These are phyloP conservation scores for Drosophila punjabiensis DNA, from an alignment of 1,140 invertebrate species.

Conservation along the genomic window DNA sequence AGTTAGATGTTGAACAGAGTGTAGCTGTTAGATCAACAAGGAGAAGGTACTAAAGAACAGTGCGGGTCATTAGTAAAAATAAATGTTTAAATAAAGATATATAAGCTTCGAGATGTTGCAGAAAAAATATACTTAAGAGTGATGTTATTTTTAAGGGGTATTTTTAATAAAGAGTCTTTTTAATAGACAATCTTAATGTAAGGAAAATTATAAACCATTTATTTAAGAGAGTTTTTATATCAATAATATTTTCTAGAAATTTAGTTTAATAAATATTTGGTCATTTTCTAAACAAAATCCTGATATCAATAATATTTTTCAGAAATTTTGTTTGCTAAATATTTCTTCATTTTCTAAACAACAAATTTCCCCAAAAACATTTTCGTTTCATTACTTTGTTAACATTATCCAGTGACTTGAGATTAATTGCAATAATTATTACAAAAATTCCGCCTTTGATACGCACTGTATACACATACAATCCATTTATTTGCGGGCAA, in stretches of 20 bases:
- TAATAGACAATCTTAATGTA: too few species aligned
- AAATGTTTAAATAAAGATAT: neutral
- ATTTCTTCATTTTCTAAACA: neutral
- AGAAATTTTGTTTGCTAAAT: neutral
- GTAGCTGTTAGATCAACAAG: conserved; percentile 20
- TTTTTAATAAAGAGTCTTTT: too few species aligned
- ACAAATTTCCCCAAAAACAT: neutral
- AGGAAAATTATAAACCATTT: neutral
- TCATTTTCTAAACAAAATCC: neutral
- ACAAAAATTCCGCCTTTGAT: conserved; percentile 5
- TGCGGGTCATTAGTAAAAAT: neutral
- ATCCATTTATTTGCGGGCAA: conserved; percentile 57
- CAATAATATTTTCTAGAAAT: neutral
- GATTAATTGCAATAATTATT: conserved; percentile 16
- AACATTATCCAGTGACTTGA: neutral
- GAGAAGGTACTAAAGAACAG: conserved; percentile 19
- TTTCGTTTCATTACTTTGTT: neutral
- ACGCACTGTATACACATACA: conserved; percentile 21
- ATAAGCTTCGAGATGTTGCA: neutral
- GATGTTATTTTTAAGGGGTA: neutral
- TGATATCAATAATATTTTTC: neutral
- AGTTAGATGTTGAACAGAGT: conserved; percentile 44
- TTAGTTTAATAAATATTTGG: neutral
- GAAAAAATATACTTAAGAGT: neutral
- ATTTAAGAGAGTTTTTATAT: too few species aligned